Conservation (phyloP, 23 tunicate species). For the Styela clava region DNA sequence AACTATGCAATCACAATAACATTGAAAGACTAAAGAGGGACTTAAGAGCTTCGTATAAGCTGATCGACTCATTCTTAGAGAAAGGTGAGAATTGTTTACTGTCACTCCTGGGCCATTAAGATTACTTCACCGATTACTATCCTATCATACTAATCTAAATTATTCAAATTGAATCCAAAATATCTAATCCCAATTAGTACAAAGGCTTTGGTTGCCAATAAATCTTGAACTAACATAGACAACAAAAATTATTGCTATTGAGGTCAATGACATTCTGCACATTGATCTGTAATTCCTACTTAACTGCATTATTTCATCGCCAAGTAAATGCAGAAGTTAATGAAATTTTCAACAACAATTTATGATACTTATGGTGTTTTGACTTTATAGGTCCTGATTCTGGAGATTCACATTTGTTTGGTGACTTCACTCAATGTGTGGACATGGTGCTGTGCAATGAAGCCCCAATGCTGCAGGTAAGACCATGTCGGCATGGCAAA, state of each 20-base stretch:
- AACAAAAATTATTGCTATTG: too few relatives aligned
- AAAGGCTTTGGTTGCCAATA: too few relatives aligned
- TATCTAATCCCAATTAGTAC: too few relatives aligned
- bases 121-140: background rate
- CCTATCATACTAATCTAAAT: background rate
- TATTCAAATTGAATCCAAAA: background rate
- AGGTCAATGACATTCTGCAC: too few relatives aligned
- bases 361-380: too few relatives aligned
- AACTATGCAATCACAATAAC: conserved; percentile 50
- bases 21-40: conserved; percentile 71
- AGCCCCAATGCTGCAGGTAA: conserved; percentile 58
- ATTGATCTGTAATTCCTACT: too few relatives aligned
- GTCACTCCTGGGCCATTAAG: conserved; percentile 3
- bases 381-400: background rate
- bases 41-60: conserved; percentile 52
- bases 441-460: conserved; percentile 67
- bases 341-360: too few relatives aligned
- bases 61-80: conserved; percentile 66
- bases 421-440: conserved; percentile 58
- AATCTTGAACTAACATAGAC: too few relatives aligned
- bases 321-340: too few relatives aligned
- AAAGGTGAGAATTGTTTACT: conserved; percentile 30
- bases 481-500: background rate
- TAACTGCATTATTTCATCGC: too few relatives aligned
- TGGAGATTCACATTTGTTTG: conserved; percentile 29